Evolutionary conservation across 2,113 vertebrate genomes (phyloP), one percentile per base, ranked within the genome.

Genomic region (Oophaga pumilio): DNA sequence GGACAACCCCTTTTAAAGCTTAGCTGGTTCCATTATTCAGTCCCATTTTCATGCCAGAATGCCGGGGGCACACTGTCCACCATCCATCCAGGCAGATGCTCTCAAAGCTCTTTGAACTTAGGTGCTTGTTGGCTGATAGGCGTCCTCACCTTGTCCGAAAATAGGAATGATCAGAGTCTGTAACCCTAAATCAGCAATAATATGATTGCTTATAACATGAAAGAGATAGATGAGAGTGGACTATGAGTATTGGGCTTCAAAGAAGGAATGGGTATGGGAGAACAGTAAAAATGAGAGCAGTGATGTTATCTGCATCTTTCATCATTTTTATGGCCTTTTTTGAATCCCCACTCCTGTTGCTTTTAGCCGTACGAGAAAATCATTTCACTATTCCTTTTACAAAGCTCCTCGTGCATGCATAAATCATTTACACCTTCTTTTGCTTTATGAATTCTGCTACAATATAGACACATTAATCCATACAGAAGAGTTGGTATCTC

Each of bases 401-500:
- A 33, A 5, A 8, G n/a, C 64, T 68, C 10, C 64, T 26, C 64
- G 4, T 68, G 64, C 26, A 13, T 13, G 8, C n/a, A 26, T 26
- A 69, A 69, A 69, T 28, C 12, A 69, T 26, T 53, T 52, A n/a
- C 49, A 24, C 74, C 2, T 22, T 76, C 9, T 53, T 76, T n/a
- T 74, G 15, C 8, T n/a, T 22, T 11, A n/a, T n/a, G 15, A n/a
- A 17, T 78, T 56, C 76, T 78, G 52, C 57, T 14, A 11, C 10
- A 2, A 76, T 52, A 50, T 49, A 76, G 33, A 50, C 15, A 76
- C 49, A 78, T 56, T 57, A 78, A 78, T 56, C 50, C 57, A 0
- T n/a, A 78, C 52, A 78, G 76, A 56, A 78, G 15, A 78, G n/a
- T 26, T 59, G 12, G 14, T 79, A 78, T 57, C 22, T 56, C 52